Percentiles rank a stretch among this genome's conserved stretches.
These are phyloP conservation scores for Erythrolamprus reginae DNA, from an alignment of 2,113 vertebrate genomes.

Conservation along the genomic window DNA sequence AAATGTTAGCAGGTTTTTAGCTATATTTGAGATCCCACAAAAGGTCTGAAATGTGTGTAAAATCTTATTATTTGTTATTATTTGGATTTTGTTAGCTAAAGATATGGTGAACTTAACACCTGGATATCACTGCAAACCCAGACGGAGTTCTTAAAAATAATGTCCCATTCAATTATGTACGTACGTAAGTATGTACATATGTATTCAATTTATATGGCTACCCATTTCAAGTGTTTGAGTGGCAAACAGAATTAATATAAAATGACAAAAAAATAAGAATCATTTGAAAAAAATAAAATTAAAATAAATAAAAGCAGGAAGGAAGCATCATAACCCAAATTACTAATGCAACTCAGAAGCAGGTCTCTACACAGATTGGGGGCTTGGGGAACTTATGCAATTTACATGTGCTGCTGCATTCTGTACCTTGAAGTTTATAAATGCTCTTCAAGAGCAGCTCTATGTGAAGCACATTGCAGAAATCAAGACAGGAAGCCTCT, in stretches of 20 bases:
- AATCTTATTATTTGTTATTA: not conserved
- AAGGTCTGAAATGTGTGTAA: not conserved
- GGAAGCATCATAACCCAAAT: not conserved
- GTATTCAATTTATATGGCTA: not conserved
- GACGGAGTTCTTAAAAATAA: slow-evolving; percentile 36
- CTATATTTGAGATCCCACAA: not conserved
- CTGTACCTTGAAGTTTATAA: not conserved
- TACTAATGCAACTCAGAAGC: not conserved
- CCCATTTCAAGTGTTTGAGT: not conserved
- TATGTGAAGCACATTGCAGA: not conserved
- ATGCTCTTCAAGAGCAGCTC: not conserved
- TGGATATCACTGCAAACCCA: slow-evolving; percentile 35
- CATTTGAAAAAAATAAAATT: not conserved
- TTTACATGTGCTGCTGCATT: not conserved
- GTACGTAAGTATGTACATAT: too few species aligned
- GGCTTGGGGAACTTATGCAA: not conserved
- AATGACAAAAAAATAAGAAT: not conserved
- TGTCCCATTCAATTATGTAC: slow-evolving; percentile 32
- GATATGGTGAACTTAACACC: slow-evolving; percentile 17
- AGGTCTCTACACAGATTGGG: not conserved
- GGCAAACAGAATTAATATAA: not conserved
- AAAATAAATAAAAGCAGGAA: not conserved
- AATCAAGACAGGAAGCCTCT: not conserved
- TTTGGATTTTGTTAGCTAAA: slow-evolving; percentile 16
- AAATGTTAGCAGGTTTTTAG: not conserved